Percentiles rank a stretch among this genome's conserved stretches.
These are phyloP conservation scores for Dromaius novaehollandiae DNA, from an alignment of 2,113 vertebrate species.

Conservation along the genomic window DNA sequence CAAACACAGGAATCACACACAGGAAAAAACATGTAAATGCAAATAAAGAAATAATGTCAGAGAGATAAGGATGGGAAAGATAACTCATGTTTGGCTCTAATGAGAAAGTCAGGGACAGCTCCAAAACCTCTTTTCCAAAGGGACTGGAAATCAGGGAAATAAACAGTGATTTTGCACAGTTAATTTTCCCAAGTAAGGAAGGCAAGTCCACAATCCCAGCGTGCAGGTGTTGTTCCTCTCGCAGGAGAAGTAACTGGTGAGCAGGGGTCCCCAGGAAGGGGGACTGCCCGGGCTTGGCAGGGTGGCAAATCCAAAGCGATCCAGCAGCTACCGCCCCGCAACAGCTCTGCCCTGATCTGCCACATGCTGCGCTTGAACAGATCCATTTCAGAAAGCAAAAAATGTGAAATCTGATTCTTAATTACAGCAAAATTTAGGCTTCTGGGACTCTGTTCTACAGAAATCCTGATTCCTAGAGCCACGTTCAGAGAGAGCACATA, in stretches of 20 bases:
- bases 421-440: not conserved
- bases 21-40: not conserved
- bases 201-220: not conserved
- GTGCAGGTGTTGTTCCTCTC: not conserved
- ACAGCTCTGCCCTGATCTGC: not conserved
- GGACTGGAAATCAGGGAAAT: not conserved
- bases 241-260: not conserved
- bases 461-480: not conserved
- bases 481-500: not conserved
- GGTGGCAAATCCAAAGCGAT: not conserved
- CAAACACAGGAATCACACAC: accelerated
- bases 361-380: no score
- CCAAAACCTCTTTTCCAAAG: not conserved
- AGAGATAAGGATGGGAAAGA: not conserved
- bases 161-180: not conserved
- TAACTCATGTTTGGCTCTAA: not conserved
- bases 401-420: not conserved
- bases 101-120: not conserved
- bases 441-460: not conserved
- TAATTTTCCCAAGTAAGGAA: not conserved
- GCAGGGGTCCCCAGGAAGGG: accelerated
- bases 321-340: not conserved
- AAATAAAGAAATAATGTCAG: not conserved
- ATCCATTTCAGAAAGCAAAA: accelerated
- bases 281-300: no score